These are phyloP conservation scores for Hipposideros armiger DNA, from an alignment of 2,113 vertebrate species.

Conservation along the genomic window DNA sequence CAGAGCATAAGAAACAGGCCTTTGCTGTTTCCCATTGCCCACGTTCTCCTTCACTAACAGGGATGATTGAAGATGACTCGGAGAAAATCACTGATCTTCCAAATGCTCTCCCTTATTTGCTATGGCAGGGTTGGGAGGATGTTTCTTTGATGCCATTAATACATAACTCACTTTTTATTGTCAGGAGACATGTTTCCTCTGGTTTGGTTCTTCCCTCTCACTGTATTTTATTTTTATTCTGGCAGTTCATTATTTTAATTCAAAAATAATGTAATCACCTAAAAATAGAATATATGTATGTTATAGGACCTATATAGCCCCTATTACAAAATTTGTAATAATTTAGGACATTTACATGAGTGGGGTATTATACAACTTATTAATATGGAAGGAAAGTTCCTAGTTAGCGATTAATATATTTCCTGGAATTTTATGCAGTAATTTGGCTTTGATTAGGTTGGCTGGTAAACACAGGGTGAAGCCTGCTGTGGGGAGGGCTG, in stretches of 20 bases:
- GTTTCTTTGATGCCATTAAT: background rate
- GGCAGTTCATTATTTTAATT: constrained; percentile 37
- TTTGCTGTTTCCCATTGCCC: background rate
- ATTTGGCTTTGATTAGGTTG: constrained; percentile 23
- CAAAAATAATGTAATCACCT: constrained; percentile 35
- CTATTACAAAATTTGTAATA: constrained; percentile 32
- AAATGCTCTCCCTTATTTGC: background rate
- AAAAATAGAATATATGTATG: background rate
- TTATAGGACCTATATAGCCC: background rate
- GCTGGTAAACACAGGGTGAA: background rate
- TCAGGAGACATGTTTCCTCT: background rate
- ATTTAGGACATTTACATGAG: constrained; percentile 42
- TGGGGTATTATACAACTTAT: background rate
- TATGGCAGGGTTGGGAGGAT: background rate
- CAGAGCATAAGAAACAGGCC: background rate
- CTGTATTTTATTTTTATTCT: constrained; percentile 50
- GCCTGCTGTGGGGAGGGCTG: background rate
- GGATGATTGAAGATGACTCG: background rate
- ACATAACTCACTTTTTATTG: background rate
- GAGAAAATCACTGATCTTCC: background rate
- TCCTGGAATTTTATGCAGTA: background rate
- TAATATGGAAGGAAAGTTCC: background rate
- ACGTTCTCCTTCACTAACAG: background rate
- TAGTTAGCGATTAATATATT: background rate
- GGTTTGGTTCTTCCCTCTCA: background rate